Base-by-base conservation (phyloP, 1,140 invertebrate species). In the Lithobius niger region DNA sequence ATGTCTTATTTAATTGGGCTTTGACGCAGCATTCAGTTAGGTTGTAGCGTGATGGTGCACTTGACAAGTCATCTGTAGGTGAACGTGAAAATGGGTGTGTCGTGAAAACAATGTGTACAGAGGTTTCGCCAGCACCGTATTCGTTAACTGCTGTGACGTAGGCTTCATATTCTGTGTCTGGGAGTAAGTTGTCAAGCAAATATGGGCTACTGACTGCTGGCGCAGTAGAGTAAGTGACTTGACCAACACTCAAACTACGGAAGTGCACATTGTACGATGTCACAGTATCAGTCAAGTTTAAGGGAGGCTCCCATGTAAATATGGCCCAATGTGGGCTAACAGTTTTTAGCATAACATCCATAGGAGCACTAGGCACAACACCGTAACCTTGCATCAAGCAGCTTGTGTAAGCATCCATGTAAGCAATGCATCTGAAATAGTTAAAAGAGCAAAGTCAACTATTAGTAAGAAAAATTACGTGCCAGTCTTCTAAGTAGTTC, bases 311-410 rank as follows among this genome's bases (percentile, higher is more conserved):
- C 86, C 86, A 90, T 60, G 83, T 82, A 0, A 88, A 65, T 27
- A 90, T 80, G 0, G 83, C 84, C 66, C 82, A 88, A 63, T 78
- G 78, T 1, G 79, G 76, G 57, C 82, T 79, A 42, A 86, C 77
- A 63, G 83, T 82, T 19, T 81, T 77, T 1, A 88, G 76, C 49
- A 79, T 77, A 1, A 88, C 69, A 48, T 75, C 70, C 0, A 73
- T 74, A 0, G 86, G 86, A 16, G 79, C 71, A 28, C 81, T 79
- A 0, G 86, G 82, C 1, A 89, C 72, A 0, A 88, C 84, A 1
- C 85, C 84, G 65, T 88, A 88, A 3, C 84, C 83, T 73, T 87
- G 82, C 58, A 88, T 76, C 3, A 88, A 69, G 64, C 86, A 88
- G 69, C 82, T 86, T 25, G 78, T 80, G 68, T 86, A 86, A 28